Conservation (phyloP, 2,113 vertebrate genomes). For the Tonatia bakeri region DNA sequence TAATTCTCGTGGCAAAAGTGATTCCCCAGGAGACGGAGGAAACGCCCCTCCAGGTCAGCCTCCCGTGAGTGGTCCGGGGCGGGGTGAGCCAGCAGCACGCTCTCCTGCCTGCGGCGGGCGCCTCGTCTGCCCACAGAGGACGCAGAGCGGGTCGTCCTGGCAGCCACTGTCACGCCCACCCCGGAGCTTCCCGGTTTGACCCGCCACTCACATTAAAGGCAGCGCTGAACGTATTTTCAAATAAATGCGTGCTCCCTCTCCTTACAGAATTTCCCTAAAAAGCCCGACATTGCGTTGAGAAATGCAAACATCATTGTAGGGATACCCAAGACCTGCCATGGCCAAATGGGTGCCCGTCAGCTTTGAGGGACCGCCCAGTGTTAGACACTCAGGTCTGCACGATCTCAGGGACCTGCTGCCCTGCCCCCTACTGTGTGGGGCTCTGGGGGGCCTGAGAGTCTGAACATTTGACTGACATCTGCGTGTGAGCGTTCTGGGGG, state of each 20-base stretch:
- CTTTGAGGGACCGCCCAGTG: background rate
- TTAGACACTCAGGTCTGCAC: fast-evolving
- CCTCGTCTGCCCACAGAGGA: slow-evolving; percentile 1
- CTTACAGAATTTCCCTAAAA: background rate
- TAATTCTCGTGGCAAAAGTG: slow-evolving; percentile 8
- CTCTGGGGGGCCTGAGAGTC: background rate
- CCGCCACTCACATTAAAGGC: background rate
- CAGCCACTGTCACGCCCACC: background rate
- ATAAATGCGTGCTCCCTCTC: background rate
- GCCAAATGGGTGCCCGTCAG: background rate
- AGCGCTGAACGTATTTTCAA: background rate
- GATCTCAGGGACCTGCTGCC: background rate
- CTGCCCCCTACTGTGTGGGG: background rate
- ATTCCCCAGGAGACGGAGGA: background rate
- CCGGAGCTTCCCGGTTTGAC: background rate
- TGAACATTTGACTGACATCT: fast-evolving
- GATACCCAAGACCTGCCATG: background rate
- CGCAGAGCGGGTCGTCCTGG: background rate
- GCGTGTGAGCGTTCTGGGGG: fast-evolving
- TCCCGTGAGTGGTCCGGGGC: background rate
- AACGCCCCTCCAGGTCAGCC: background rate
- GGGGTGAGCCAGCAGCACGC: background rate
- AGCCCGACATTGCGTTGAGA: background rate
- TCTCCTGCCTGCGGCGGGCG: background rate
- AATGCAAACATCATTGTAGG: background rate